Percentiles rank a stretch among this genome's conserved stretches.
phyloP scores from a whole-genome alignment of 2,888 invertebrate genomes.

The Mantis religiosa region DNA sequence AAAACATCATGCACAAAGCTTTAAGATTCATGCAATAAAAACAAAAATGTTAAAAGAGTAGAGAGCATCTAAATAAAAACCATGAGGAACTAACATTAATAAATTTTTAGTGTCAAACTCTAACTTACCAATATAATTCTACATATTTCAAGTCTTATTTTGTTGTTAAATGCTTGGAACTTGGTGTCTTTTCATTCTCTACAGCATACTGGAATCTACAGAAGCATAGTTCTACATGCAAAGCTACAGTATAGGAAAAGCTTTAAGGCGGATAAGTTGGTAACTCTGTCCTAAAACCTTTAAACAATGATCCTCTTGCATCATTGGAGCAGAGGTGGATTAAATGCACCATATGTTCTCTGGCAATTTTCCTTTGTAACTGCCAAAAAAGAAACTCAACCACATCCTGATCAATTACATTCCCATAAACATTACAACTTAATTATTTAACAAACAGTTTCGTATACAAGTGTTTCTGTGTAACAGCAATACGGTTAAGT shows the following conservation, averaged over 20 bases:
- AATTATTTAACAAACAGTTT: background rate
- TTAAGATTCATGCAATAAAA: background rate
- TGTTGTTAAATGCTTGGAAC: background rate
- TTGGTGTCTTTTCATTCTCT: background rate
- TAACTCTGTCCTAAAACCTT: background rate
- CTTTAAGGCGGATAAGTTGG: background rate
- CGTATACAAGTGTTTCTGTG: background rate
- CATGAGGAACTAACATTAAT: background rate
- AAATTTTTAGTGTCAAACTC: background rate
- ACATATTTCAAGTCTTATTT: background rate
- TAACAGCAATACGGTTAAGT: background rate
- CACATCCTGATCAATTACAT: background rate
- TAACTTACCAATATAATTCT: background rate
- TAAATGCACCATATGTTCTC: background rate
- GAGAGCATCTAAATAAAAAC: background rate
- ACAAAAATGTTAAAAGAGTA: background rate
- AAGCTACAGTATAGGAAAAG: background rate
- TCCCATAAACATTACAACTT: background rate
- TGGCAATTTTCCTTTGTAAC: background rate
- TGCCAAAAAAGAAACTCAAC: background rate
- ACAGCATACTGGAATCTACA: background rate
- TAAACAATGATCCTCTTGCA: background rate
- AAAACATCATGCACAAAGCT: background rate
- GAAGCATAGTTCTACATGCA: background rate
- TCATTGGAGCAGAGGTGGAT: background rate